Percentiles rank a stretch among this genome's conserved stretches.
These are phyloP conservation scores for Musca domestica DNA, from an alignment of 1,140 invertebrate species.

Conservation along the genomic window DNA sequence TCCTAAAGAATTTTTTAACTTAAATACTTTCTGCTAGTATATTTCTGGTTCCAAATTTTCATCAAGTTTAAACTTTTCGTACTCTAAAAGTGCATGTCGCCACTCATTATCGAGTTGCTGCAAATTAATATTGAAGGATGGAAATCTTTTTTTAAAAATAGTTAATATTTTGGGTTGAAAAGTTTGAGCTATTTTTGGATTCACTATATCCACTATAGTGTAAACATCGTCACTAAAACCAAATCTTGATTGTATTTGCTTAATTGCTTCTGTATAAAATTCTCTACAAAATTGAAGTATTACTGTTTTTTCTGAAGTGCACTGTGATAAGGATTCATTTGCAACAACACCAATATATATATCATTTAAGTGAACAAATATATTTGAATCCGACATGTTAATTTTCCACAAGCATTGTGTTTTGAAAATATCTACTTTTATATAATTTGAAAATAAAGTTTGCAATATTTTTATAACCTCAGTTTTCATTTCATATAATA, in stretches of 20 bases:
- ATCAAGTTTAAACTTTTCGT: not conserved
- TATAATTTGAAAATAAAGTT: constrained; percentile 2
- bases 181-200: not conserved
- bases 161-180: not conserved
- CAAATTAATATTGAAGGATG: not conserved
- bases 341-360: not conserved
- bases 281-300: not conserved
- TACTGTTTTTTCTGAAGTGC: not conserved
- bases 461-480: not conserved
- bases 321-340: not conserved
- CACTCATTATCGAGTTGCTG: not conserved
- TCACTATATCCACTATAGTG: not conserved
- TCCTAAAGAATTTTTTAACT: constrained; percentile 1
- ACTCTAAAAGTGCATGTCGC: not conserved
- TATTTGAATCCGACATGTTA: not conserved
- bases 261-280: not conserved
- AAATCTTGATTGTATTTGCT: not conserved
- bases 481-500: not conserved
- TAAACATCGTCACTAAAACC: not conserved
- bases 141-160: not conserved
- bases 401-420: not conserved
- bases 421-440: not conserved
- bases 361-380: not conserved
- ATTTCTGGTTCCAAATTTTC: not conserved
- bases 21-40: not conserved